phyloP scores from a whole-genome alignment of 2,113 vertebrate species.

The Pogona vitticeps region DNA sequence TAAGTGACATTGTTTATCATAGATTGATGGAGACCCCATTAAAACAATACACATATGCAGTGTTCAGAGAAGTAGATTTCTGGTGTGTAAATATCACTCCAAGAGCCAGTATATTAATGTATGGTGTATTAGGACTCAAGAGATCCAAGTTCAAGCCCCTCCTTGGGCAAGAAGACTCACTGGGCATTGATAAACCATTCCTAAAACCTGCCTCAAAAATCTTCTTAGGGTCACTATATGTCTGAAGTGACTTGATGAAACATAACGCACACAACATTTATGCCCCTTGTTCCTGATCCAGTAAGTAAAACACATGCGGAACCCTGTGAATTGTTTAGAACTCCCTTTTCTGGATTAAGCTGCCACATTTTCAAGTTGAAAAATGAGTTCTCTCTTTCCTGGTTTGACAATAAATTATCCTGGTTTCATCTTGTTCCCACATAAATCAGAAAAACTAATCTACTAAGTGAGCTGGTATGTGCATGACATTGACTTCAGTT shows the following conservation, averaged over 20 bases:
- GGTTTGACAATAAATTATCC: constrained; percentile 80
- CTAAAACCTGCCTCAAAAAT: too few species aligned
- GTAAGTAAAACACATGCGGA: background rate
- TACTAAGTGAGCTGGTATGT: constrained; percentile 72
- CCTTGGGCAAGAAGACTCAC: too few species aligned
- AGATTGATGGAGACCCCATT: too few species aligned
- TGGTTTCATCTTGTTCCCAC: constrained; percentile 74
- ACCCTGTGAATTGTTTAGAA: background rate
- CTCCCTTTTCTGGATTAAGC: background rate
- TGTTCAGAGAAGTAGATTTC: constrained; percentile 42
- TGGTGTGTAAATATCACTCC: constrained; percentile 59
- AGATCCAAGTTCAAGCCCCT: too few species aligned
- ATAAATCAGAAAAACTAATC: constrained; percentile 83
- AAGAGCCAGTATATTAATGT: too few species aligned
- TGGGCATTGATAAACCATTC: too few species aligned
- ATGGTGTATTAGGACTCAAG: too few species aligned
- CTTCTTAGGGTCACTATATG: too few species aligned
- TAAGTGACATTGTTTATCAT: too few species aligned
- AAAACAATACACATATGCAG: background rate
- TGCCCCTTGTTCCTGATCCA: constrained; percentile 54
- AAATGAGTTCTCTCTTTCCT: constrained; percentile 65
- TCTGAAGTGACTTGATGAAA: too few species aligned
- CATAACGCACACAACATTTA: too few species aligned
- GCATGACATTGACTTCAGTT: constrained; percentile 64
- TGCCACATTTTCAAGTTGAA: background rate